Evolutionary conservation across 2,113 vertebrate species (phyloP), one percentile per base, ranked within the genome.

Genomic region (Bubo bubo): DNA sequence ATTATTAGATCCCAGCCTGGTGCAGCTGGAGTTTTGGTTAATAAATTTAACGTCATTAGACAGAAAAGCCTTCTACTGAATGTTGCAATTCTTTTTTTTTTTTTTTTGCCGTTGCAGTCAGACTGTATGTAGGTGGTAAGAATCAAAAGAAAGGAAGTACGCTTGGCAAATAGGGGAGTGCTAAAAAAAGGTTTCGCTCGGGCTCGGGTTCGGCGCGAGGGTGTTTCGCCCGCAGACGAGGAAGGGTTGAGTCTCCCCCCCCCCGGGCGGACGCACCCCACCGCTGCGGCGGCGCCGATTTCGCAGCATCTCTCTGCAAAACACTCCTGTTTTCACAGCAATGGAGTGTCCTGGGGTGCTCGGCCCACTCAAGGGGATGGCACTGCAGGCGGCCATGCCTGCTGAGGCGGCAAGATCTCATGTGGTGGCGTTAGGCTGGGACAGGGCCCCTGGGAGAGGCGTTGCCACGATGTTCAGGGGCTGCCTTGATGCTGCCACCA

Each of bases 141-240:
- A 97, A 96, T 97, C 96, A 97, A 97, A 97, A 96, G 96, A 95
- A 96, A 96, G 97, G 96, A 97, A 97, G 94, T 95, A 79, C 3
- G 84, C 96, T 90, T 97, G 95, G 97, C 96, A 97, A 97, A 96
- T 12, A 95, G 68, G 90, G 75, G 94, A 96, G 27, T 12, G 90
- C 95, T 95, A 97, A 94, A 95, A 96, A 96, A 97, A 96, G 94
- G 87, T 76, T 94, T 92, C 5, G 37, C 89, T 95, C 20, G 23
- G 88, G 90, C 88, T 91, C 9, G 32, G 90, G 75, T 80, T 97
- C n/a, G 58, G 79, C 18, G 12, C 13, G 43, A 85, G 85, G 88
- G 47, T 83, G 90, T 90, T 95, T 74, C 6, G 21, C 93, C 95
- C 43, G 2, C 63, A 58, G 37, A 89, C 2, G 3, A 79, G 26